Conservation (phyloP, 2,888 invertebrate genomes). For the Caenorhabditis sinica region DNA sequence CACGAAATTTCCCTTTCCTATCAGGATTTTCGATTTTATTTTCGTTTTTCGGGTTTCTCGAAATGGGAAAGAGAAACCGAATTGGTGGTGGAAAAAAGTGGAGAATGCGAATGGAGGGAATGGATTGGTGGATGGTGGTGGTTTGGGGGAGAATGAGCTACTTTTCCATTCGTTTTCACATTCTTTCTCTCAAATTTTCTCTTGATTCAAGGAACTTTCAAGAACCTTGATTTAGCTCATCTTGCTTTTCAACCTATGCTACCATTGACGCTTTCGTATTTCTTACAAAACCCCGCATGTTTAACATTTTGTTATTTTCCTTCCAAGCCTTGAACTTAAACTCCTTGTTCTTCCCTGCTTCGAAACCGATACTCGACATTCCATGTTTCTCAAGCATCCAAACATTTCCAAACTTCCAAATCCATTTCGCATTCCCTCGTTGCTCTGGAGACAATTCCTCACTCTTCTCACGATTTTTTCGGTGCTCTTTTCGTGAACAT, state of each 20-base stretch:
- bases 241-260: too few relatives aligned
- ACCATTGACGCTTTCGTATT: too few relatives aligned
- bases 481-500: background rate
- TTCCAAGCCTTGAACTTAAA: background rate
- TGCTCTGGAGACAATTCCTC: background rate
- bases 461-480: background rate
- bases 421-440: background rate
- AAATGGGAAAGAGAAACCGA: background rate
- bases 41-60: conserved; percentile 19
- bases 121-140: background rate
- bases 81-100: background rate
- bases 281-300: too few relatives aligned
- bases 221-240: too few relatives aligned
- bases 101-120: background rate
- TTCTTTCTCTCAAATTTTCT: background rate
- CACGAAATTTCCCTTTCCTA: conserved; percentile 40
- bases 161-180: conserved; percentile 10
- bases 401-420: background rate
- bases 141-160: background rate
- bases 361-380: too few relatives aligned
- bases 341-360: too few relatives aligned
- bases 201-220: too few relatives aligned
- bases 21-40: conserved; percentile 50
- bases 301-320: too few relatives aligned
- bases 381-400: background rate